A percentile compares a stretch with the other conserved stretches of the same genome.
These are phyloP conservation scores for Cremastobaeus sp. DNA, from an alignment of 2,888 invertebrate species.

Conservation along the genomic window DNA sequence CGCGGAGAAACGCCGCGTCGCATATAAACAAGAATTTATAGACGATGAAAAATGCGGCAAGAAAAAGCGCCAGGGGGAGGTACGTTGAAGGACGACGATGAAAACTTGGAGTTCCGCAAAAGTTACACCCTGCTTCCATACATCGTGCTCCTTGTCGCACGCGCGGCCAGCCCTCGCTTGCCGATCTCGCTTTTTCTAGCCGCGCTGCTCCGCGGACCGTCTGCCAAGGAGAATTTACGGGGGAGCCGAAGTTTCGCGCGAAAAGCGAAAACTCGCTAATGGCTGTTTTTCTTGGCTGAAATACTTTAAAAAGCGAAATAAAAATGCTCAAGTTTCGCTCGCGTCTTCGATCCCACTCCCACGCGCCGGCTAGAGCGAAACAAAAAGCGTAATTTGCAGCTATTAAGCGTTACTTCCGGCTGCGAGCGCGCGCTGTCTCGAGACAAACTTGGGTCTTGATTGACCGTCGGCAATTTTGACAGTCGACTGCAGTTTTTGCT, in stretches of 20 bases:
- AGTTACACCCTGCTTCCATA: constrained; percentile 68
- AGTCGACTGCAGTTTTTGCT: too few relatives aligned
- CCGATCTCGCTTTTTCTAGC: constrained; percentile 51
- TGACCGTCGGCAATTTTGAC: constrained; percentile 18
- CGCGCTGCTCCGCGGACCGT: constrained; percentile 33
- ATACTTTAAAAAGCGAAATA: constrained; percentile 76
- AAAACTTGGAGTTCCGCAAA: constrained; percentile 67
- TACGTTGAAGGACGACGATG: constrained; percentile 46
- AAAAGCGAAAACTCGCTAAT: constrained; percentile 78
- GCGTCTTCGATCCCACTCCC: constrained; percentile 42
- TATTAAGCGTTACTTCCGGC: constrained; percentile 68
- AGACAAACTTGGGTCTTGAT: not conserved
- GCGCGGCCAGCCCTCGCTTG: constrained; percentile 30
- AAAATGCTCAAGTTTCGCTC: constrained; percentile 70
- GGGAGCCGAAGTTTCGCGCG: constrained; percentile 76
- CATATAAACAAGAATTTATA: constrained; percentile 78
- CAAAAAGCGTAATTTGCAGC: constrained; percentile 73
- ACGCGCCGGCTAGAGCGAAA: constrained; percentile 59
- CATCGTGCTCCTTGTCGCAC: constrained; percentile 49
- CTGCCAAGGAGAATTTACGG: constrained; percentile 66
- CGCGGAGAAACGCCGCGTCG: constrained; percentile 76
- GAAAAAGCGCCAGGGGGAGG: constrained; percentile 41
- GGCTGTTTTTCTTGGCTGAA: constrained; percentile 78
- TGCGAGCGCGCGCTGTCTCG: constrained; percentile 18
- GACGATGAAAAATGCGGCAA: constrained; percentile 76